Conservation (phyloP, 2,797 vertebrate species). For the Tokudaia tokunoshimensis region DNA sequence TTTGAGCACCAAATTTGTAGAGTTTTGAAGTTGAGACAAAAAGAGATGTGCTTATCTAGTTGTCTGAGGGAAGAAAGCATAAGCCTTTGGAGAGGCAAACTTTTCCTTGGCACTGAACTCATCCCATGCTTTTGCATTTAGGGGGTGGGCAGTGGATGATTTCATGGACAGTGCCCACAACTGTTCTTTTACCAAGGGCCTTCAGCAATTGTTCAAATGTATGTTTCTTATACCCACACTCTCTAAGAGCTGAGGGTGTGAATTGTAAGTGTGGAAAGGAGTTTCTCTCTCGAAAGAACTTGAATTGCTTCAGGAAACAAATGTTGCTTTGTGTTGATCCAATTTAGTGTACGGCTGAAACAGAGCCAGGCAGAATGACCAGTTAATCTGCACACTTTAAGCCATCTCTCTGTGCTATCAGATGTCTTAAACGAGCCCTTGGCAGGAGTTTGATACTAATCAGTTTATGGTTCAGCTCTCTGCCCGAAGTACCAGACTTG, state of each 20-base stretch:
- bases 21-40: constrained; percentile 52
- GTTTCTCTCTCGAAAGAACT: constrained; percentile 59
- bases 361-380: constrained; percentile 20
- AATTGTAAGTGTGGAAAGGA: constrained; percentile 69
- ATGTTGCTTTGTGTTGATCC: constrained; percentile 70
- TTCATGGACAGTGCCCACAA: constrained; percentile 46
- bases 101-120: constrained; percentile 70
- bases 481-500: constrained; percentile 57
- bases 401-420: constrained; percentile 67
- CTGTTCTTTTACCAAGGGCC: constrained; percentile 58
- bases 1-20: constrained; percentile 4
- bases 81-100: constrained; percentile 56
- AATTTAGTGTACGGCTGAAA: constrained; percentile 41
- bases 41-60: constrained; percentile 30
- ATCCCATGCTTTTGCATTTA: constrained; percentile 37
- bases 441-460: constrained; percentile 72
- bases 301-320: constrained; percentile 51
- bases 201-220: constrained; percentile 65
- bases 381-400: constrained; percentile 61
- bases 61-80: constrained; percentile 56
- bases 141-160: neutral
- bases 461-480: constrained; percentile 76
- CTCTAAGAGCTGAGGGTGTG: constrained; percentile 46
- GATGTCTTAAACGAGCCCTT: constrained; percentile 76
- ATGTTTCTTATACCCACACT: constrained; percentile 55